These are phyloP conservation scores for Caenorhabditis drosophilae DNA, from an alignment of 2,888 invertebrate genomes.

Conservation along the genomic window DNA sequence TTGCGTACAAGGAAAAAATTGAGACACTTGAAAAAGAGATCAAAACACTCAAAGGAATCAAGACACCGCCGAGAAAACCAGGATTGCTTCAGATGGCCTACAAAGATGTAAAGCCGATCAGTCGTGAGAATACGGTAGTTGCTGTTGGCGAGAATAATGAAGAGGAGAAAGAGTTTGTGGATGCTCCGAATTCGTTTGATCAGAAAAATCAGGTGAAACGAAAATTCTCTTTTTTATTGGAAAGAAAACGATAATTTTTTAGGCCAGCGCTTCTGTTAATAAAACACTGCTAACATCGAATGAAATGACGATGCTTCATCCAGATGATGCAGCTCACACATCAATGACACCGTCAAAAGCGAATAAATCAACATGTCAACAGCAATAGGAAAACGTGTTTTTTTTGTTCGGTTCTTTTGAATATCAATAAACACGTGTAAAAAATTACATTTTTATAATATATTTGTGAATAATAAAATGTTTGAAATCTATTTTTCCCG, in stretches of 20 bases:
- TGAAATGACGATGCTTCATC: background rate
- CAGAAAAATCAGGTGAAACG: background rate
- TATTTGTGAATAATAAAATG: too few species aligned
- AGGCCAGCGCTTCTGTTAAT: too few species aligned
- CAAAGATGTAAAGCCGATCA: background rate
- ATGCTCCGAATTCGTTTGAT: conserved; percentile 1
- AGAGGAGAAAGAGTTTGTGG: conserved; percentile 1
- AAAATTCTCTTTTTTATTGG: background rate
- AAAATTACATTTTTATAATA: too few species aligned
- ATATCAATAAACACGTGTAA: too few species aligned
- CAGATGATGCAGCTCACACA: background rate
- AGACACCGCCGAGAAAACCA: conserved; percentile 3
- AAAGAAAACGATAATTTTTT: background rate
- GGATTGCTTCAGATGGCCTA: conserved; percentile 1
- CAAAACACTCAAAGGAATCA: background rate
- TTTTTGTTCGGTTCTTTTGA: too few species aligned
- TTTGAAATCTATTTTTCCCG: too few species aligned
- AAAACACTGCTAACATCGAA: background rate
- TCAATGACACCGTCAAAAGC: conserved; percentile 2
- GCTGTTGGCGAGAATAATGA: background rate
- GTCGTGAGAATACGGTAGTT: conserved; percentile 2
- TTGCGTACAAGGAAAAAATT: background rate
- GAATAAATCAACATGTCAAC: background rate
- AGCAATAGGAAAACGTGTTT: background rate
- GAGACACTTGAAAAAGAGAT: background rate